These are phyloP conservation scores for Tanypteryx hageni DNA, from an alignment of 2,888 invertebrate genomes.

Conservation along the genomic window DNA sequence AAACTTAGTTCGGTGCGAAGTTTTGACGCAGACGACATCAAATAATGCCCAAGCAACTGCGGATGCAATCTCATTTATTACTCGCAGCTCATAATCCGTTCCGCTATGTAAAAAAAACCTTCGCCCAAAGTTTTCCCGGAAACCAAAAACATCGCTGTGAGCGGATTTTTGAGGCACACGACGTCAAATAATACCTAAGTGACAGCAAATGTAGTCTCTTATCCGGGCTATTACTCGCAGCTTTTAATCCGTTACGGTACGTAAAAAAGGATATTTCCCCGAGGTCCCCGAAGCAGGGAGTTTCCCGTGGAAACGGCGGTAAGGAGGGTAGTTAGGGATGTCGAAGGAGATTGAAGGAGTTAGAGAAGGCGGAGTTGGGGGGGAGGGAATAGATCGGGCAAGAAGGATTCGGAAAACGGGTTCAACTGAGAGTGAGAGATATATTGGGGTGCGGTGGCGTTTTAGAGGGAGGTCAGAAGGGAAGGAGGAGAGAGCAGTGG, in stretches of 20 bases:
- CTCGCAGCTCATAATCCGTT: too few species aligned
- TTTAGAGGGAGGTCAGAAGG: not conserved
- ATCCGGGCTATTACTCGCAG: not conserved
- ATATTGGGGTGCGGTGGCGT: not conserved
- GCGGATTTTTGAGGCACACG: too few species aligned
- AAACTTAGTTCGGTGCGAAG: too few species aligned
- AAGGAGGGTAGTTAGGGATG: not conserved
- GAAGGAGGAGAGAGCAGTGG: not conserved
- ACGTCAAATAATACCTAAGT: too few species aligned
- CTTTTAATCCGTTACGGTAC: not conserved
- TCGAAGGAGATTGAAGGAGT: not conserved
- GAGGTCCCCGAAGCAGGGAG: not conserved
- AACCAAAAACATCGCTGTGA: too few species aligned
- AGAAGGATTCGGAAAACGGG: slow-evolving; percentile 2
- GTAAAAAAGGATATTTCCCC: not conserved
- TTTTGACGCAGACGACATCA: too few species aligned
- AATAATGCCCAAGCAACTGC: too few species aligned
- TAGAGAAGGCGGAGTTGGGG: not conserved
- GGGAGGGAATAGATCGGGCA: not conserved
- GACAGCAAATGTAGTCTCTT: not conserved
- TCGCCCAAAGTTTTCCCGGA: too few species aligned
- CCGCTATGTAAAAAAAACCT: too few species aligned
- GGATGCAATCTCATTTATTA: too few species aligned
- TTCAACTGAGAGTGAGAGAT: slow-evolving; percentile 25
- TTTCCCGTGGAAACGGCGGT: not conserved